Base-by-base conservation (phyloP, 2,797 vertebrate species). In the Austrolebias charrua region DNA sequence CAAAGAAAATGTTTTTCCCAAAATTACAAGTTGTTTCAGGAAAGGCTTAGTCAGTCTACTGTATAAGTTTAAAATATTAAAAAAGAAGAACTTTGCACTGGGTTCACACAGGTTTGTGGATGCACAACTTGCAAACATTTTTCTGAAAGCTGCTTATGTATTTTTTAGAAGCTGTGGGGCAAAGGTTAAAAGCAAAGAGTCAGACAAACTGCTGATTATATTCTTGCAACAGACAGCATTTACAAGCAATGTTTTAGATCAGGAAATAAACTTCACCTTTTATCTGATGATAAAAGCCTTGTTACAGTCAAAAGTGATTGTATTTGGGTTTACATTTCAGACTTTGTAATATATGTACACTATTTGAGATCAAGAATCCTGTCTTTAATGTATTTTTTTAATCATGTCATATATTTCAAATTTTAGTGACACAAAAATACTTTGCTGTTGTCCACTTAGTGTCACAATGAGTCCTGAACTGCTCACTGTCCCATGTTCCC, bases 401-500 rank as follows among this genome's bases (percentile, higher is more conserved):
- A 38, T 38, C 35, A 38, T 11, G n/a, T n/a, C n/a, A 38, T 38
- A 9, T 66, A 24, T 55, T 33, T 53, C 49, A 35, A 49, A 52
- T 11, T 38, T 10, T 38, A 38, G 9, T 63, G 76, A 78, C 54
- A 51, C 50, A 12, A 18, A 55, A 44, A 51, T 63, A 67, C 57
- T 61, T 13, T 38, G 35, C 14, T 46, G 40, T 53, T 68, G 69
- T 75, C 56, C 65, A 56, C 42, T 81, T 78, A 61, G 66, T 76
- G 76, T 76, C 62, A 75, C 82, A 83, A 82, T 81, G 81, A 82
- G 84, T 72, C 60, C 33, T 61, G 60, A 28, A 60, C 46, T 47
- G 18, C 52, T 58, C 50, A 55, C 45, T 33, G 6, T 33, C 24
- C 7, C 13, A 59, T 79, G 76, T 77, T 83, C 73, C 71, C 79